Base-by-base conservation (phyloP, 2,888 invertebrate genomes). In the Brenthis ino region DNA sequence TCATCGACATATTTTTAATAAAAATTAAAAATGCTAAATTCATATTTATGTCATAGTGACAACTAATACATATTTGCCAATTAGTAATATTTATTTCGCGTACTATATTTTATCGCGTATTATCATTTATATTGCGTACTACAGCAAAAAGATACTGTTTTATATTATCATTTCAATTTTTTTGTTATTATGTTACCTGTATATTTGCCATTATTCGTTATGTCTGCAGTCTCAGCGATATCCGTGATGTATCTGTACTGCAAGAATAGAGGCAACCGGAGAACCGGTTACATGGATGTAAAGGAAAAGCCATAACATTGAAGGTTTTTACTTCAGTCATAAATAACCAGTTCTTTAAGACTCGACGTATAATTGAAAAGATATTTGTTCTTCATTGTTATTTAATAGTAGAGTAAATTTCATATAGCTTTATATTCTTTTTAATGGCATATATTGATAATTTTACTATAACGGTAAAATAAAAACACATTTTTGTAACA, bases 251-350 rank as follows among this genome's bases (percentile, higher is more conserved):
- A 79, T 74, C 77, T 92, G 43, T 91, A 87, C 74, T 91, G 91
- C 81, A 87, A 87, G 76, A 87, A 81, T 70, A 77, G 82, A 72
- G 74, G 77, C 0, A 80, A 77, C 68, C 77, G 82, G 55, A 81
- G 83, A 64, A 85, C 86, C 78, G 92, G 92, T 0, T 92, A 92
- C 74, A 85, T 90, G 80, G 87, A 89, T 69, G 92, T 91, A 1
- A 79, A 80, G 1, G 85, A 88, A 73, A 91, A 88, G 75, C 91
- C 91, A 0, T 85, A 79, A 72, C 51, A 24, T 50, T 57, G 14
- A 43, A 56, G 8, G 6, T 50, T 24, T 4, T 51, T 53, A 37
- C 54, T 72, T 65, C 57, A 68, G 71, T 68, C 69, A 71, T 70
- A 57, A 66, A 56, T 73, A 43, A 72, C 68, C 14, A 43, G 37